These are phyloP conservation scores for Taphrorychus bicolor DNA, from an alignment of 2,888 invertebrate species.

Conservation along the genomic window DNA sequence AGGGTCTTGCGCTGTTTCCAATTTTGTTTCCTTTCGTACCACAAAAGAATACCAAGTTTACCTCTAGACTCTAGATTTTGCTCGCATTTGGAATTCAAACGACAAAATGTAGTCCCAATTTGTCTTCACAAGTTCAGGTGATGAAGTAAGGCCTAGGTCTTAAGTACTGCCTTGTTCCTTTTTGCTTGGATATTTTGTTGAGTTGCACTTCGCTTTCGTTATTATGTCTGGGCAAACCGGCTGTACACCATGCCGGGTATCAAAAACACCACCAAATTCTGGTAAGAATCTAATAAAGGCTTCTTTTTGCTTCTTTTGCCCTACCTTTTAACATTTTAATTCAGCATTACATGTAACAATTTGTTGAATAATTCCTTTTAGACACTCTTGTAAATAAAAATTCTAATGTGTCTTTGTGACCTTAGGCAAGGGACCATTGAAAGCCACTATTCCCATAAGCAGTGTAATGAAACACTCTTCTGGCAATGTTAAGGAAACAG, in stretches of 20 bases:
- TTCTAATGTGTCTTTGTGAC: too few species aligned
- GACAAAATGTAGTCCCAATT: neutral
- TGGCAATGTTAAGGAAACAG: slow-evolving; percentile 65
- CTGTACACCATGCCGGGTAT: slow-evolving; percentile 32
- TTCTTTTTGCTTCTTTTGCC: too few species aligned
- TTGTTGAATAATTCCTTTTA: neutral
- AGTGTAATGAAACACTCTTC: slow-evolving; percentile 72
- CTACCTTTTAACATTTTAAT: too few species aligned
- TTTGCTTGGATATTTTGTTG: neutral
- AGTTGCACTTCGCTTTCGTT: neutral
- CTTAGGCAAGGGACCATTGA: slow-evolving; percentile 70
- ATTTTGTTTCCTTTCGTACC: too few species aligned
- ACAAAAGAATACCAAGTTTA: neutral
- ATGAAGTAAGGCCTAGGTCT: neutral
- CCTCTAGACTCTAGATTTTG: neutral
- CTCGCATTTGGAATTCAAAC: neutral
- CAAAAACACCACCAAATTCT: slow-evolving; percentile 34
- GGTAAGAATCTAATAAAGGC: too few species aligned
- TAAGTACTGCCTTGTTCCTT: neutral
- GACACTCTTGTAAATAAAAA: neutral
- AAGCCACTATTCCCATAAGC: slow-evolving; percentile 78
- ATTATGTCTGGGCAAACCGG: slow-evolving; percentile 33
- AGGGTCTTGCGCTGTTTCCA: neutral
- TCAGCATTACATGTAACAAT: neutral
- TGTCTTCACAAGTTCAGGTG: neutral